Evolutionary conservation across 2,113 vertebrate genomes (phyloP), one percentile per base, ranked within the genome.

Genomic region (Cyanistes caeruleus): DNA sequence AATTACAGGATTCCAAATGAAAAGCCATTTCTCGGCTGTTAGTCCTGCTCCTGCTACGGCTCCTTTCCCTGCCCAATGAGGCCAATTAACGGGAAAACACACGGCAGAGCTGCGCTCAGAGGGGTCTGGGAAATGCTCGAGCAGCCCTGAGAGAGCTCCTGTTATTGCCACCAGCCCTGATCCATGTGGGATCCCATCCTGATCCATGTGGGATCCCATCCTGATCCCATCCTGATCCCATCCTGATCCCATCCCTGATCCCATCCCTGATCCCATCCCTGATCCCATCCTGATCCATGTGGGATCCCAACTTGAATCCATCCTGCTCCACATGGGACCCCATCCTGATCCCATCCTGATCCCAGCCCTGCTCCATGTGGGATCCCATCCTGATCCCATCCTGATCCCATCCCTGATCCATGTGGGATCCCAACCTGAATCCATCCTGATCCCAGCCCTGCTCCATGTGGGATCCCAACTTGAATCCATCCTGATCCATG

Each of bases 101-200:
- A 6, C 78, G 67, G 53, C 86, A 33, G 64, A 84, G 84, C 16
- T 2, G 9, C 2, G 21, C 11, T 77, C n/a, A 0, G 8, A 63
- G 14, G 53, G 5, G 39, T 68, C 52, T 16, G 3, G 1, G 28
- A 69, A 82, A 41, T 0, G 37, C 72, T 37, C 5, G 5, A 51
- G 60, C 60, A 46, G 75, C 82, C 25, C 17, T 1, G 23, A 63
- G 52, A 0, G 21, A 83, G 48, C 8, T 51, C 67, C 3, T 17
- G 0, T 5, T 11, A 18, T 19, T 22, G 80, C 27, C 79, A n/a
- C 27, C 24, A 28, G 0, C 3, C 7, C 23, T 27, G 73, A 46
- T 31, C 24, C 3, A 0, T 1, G 35, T 4, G 0, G 27, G 52
- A 52, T 25, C 43, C 1, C 41, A 43, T 6, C 9, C 7, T 62